Conservation (phyloP, 2,797 vertebrate species). For the Paedocypris micromegethes region DNA sequence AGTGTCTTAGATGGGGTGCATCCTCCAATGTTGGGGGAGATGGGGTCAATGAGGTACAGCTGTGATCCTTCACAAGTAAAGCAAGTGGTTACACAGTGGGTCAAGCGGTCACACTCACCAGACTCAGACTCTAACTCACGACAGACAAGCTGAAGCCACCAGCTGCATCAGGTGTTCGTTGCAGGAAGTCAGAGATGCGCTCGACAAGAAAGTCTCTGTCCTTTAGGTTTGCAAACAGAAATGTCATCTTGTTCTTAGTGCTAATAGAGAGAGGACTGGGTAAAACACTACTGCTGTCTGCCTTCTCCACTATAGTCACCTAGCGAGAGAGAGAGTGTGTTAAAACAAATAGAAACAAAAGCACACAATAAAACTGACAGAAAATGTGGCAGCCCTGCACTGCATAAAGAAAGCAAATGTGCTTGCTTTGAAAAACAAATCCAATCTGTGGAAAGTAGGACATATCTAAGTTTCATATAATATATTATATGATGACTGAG, state of each 20-base stretch:
- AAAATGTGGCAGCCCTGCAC: too few species aligned
- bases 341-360: too few species aligned
- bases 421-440: too few species aligned
- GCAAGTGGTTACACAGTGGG: too few species aligned
- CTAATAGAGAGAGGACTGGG: conserved; percentile 96
- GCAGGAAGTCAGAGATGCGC: conserved; percentile 94
- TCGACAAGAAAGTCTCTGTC: conserved; percentile 95
- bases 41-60: conserved; percentile 52
- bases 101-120: too few species aligned
- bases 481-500: too few species aligned
- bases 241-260: conserved; percentile 96
- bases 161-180: conserved; percentile 80
- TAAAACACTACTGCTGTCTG: conserved; percentile 89
- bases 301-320: conserved; percentile 96
- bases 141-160: conserved; percentile 58
- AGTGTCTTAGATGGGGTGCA: conserved; percentile 56
- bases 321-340: conserved; percentile 47
- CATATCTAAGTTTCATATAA: too few species aligned
- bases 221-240: conserved; percentile 94
- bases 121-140: conserved; percentile 45
- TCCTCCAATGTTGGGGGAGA: conserved; percentile 43
- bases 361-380: too few species aligned
- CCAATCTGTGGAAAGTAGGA: too few species aligned
- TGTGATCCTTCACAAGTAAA: conserved; percentile 48
- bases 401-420: too few species aligned